These are phyloP conservation scores for Chionoecetes opilio DNA, from an alignment of 1,140 invertebrate species.

Conservation along the genomic window DNA sequence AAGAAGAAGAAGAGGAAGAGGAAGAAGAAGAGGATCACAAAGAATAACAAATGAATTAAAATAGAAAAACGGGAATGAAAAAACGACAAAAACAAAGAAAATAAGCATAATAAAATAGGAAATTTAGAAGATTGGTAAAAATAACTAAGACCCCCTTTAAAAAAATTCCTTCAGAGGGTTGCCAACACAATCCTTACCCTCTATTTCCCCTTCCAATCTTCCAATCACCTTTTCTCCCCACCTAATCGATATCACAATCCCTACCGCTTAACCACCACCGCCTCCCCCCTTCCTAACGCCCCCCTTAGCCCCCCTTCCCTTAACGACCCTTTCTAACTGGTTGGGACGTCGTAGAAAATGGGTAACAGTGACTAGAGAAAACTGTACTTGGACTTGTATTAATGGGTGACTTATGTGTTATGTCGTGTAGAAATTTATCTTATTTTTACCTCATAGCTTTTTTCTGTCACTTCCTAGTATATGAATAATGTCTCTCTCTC, in stretches of 20 bases:
- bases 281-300: not conserved
- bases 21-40: not conserved
- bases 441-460: not conserved
- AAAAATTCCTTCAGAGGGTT: slow-evolving; percentile 14
- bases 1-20: not conserved
- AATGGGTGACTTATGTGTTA: not conserved
- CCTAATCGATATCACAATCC: slow-evolving; percentile 29
- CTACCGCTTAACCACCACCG: slow-evolving; percentile 4
- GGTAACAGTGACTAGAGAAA: slow-evolving; percentile 38
- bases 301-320: not conserved
- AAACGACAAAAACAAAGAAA: not conserved
- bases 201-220: not conserved
- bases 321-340: not conserved
- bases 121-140: not conserved
- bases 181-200: not conserved
- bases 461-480: too few species aligned
- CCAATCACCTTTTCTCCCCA: not conserved
- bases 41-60: not conserved
- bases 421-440: too few species aligned
- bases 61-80: not conserved
- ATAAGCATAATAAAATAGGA: not conserved
- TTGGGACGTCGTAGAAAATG: slow-evolving; percentile 27
- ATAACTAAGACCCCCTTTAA: not conserved
- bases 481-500: not conserved
- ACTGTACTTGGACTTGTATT: not conserved